phyloP scores from a whole-genome alignment of 2,113 vertebrate genomes.

The Deroptyus accipitrinus region DNA sequence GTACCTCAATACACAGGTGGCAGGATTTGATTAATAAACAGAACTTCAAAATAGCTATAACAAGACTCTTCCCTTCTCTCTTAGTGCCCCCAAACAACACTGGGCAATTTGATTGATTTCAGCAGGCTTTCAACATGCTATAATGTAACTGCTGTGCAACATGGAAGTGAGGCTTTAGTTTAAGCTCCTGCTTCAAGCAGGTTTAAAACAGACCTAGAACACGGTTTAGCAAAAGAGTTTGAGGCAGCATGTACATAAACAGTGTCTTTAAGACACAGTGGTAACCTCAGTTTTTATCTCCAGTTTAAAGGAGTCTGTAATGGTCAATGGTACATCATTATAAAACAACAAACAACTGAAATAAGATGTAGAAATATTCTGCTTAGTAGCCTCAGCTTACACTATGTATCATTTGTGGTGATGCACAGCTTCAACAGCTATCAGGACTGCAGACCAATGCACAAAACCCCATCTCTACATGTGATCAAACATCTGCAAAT shows the following conservation, averaged over 20 bases:
- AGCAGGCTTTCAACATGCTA: background rate
- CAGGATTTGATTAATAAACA: background rate
- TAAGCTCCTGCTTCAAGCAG: background rate
- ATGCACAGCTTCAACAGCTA: background rate
- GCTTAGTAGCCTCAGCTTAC: background rate
- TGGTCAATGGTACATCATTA: background rate
- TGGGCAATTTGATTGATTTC: background rate
- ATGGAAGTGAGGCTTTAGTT: background rate
- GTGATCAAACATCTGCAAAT: background rate
- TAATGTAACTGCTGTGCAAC: background rate
- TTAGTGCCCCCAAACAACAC: background rate
- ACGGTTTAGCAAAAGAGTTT: fast-evolving
- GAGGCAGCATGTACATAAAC: background rate
- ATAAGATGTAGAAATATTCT: background rate
- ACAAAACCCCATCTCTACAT: background rate
- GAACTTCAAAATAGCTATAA: background rate
- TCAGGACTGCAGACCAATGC: background rate
- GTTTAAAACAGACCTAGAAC: background rate
- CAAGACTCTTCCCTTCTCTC: background rate
- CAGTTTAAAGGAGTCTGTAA: background rate
- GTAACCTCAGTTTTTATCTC: background rate
- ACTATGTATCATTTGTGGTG: background rate
- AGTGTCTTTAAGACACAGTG: background rate
- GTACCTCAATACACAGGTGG: background rate
- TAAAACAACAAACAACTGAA: background rate